Percentiles rank a stretch among this genome's conserved stretches.
Evolutionary conservation across 2,113 vertebrate genomes (phyloP).

Genomic region (Atherinomorus stipes): DNA sequence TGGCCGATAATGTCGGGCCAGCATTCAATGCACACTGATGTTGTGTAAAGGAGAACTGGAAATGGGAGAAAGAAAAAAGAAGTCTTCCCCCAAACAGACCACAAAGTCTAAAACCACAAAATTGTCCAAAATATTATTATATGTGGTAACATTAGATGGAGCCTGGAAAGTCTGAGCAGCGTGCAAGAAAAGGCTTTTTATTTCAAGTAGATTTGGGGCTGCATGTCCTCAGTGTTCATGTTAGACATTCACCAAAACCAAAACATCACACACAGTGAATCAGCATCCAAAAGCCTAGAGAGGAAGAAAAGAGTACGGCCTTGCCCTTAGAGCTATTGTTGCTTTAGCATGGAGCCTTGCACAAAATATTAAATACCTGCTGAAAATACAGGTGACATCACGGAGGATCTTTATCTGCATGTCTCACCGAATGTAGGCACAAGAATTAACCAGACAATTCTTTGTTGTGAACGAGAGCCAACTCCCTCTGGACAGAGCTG

Average conservation of each 20-base stretch:
- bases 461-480: no score
- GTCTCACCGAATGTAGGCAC: not conserved
- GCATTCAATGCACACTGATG: not conserved
- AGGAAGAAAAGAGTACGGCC: not conserved
- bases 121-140: not conserved
- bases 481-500: no score
- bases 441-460: no score
- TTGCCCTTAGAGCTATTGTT: not conserved
- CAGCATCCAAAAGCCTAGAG: not conserved
- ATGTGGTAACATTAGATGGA: not conserved
- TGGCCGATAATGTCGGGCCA: not conserved
- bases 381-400: not conserved
- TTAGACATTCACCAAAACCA: slow-evolving; percentile 2
- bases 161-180: slow-evolving; percentile 2
- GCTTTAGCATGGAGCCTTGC: not conserved
- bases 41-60: not conserved
- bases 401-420: not conserved
- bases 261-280: not conserved
- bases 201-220: not conserved
- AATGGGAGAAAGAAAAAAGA: not conserved
- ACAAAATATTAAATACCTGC: not conserved
- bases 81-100: not conserved
- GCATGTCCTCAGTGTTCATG: not conserved
- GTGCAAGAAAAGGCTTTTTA: not conserved
- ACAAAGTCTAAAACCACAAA: slow-evolving; percentile 2